Conservation (phyloP, 2,797 vertebrate genomes). For the Karalla daura region DNA sequence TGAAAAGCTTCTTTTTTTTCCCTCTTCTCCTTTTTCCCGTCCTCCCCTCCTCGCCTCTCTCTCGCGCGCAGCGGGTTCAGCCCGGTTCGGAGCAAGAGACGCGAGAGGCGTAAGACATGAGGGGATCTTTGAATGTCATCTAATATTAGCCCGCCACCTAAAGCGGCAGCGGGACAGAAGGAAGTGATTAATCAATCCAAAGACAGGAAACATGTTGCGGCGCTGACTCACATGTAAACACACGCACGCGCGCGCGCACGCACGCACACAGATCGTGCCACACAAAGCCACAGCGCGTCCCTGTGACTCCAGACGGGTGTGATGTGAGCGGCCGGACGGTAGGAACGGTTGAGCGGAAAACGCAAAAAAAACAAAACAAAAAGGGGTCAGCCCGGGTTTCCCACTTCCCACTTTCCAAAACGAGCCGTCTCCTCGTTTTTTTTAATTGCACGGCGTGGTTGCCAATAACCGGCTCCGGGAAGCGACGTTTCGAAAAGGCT, state of each 20-base stretch:
- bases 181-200: constrained; percentile 69
- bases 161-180: constrained; percentile 38
- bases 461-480: too few relatives aligned
- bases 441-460: too few relatives aligned
- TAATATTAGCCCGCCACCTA: constrained; percentile 69
- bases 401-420: too few relatives aligned
- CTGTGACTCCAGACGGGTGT: constrained; percentile 52
- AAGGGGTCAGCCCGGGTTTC: too few relatives aligned
- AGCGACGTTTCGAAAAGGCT: too few relatives aligned
- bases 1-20: constrained; percentile 8
- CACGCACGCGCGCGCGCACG: constrained; percentile 48
- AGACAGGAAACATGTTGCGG: constrained; percentile 71
- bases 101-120: constrained; percentile 34
- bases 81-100: constrained; percentile 2
- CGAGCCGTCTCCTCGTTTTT: too few relatives aligned
- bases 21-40: too few relatives aligned
- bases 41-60: too few relatives aligned
- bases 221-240: constrained; percentile 64
- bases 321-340: constrained; percentile 6
- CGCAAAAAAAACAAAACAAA: too few relatives aligned
- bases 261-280: constrained; percentile 53
- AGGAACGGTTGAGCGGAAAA: too few relatives aligned
- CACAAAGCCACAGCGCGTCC: constrained; percentile 56
- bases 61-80: too few relatives aligned
- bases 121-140: constrained; percentile 42